Base-by-base conservation (phyloP, 2,113 vertebrate genomes). In the Mormyrus lacerda region DNA sequence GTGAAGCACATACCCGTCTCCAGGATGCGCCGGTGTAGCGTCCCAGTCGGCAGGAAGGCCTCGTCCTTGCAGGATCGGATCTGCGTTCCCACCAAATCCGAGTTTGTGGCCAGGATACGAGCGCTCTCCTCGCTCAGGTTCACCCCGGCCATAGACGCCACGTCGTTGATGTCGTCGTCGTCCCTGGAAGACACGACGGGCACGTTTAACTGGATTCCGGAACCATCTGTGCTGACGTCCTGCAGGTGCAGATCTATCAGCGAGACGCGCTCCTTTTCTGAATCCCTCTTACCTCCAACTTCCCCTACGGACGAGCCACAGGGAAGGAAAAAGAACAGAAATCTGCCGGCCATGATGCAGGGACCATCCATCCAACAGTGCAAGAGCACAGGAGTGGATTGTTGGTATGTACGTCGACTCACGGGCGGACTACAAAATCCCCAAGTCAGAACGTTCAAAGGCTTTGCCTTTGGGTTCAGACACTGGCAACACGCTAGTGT, bases 111-210 rank as follows among this genome's bases (percentile, higher is more conserved):
- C 90, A 97, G 91, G 93, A 98, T 97, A 89, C 95, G 94, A 7
- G 96, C 97, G 65, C 95, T 97, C 93, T 98, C 96, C 93, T 97
- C 97, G 35, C 94, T 96, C 90, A 97, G 95, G 92, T 98, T 97
- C 89, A 98, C 96, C 0, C 97, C 97, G 39, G 96, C 97, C 97
- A 98, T 97, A 88, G 96, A 97, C 13, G 96, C 95, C 92, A 97
- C 97, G 17, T 97, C 96, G 42, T 97, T 98, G 92, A 97, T 96
- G 94, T 98, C 97, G 10, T 97, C 97, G 21, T 97, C 96, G 21
- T 98, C 97, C 93, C 97, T 97, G 91, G 2, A 93, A 91, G 0
- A 86, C 35, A 79, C 35, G 5, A 5, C 58, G 44, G 45, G 7
- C 5, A 11, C 2, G 21, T 44, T 84, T 47, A 84, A 21, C 82